A percentile compares a stretch with the other conserved stretches of the same genome.
These are phyloP conservation scores for Alloplasta piceator DNA, from an alignment of 2,888 invertebrate species.

Conservation along the genomic window DNA sequence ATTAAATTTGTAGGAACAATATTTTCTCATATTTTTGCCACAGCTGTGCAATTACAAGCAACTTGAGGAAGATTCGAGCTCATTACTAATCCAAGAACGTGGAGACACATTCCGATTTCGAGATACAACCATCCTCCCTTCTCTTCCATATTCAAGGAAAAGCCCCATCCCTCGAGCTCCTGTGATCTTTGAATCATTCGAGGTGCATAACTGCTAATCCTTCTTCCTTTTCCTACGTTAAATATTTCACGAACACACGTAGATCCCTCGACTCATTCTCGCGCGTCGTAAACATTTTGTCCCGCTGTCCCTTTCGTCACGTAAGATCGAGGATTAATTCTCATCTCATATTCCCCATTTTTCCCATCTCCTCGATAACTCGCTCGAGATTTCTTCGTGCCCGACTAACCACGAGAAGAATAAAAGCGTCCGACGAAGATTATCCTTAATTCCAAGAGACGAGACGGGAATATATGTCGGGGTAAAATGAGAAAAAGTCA, in stretches of 20 bases:
- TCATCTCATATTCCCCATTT: slow-evolving; percentile 25
- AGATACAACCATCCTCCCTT: slow-evolving; percentile 75
- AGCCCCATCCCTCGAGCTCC: slow-evolving; percentile 68
- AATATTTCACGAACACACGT: slow-evolving; percentile 27
- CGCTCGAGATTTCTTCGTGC: slow-evolving; percentile 34
- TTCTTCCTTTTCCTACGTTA: slow-evolving; percentile 38
- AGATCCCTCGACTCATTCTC: slow-evolving; percentile 64
- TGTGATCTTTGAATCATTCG: slow-evolving; percentile 44
- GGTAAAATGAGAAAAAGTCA: slow-evolving; percentile 51
- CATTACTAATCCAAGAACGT: slow-evolving; percentile 81
- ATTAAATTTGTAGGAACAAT: no score
- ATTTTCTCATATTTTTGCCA: neutral
- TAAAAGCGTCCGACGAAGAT: slow-evolving; percentile 49
- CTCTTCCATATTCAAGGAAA: slow-evolving; percentile 66
- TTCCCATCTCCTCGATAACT: slow-evolving; percentile 37
- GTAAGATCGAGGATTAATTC: slow-evolving; percentile 70
- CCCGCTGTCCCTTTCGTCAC: slow-evolving; percentile 72
- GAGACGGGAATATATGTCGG: slow-evolving; percentile 16
- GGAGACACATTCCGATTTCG: slow-evolving; percentile 80
- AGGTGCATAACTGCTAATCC: slow-evolving; percentile 64
- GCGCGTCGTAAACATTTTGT: slow-evolving; percentile 71
- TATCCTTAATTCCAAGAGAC: slow-evolving; percentile 51
- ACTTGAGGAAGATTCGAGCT: slow-evolving; percentile 67
- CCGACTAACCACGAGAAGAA: neutral
- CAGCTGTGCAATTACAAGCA: neutral